A percentile compares a stretch with the other conserved stretches of the same genome.
Evolutionary conservation across 2,113 vertebrate genomes (phyloP).

Genomic region (Pan paniscus): DNA sequence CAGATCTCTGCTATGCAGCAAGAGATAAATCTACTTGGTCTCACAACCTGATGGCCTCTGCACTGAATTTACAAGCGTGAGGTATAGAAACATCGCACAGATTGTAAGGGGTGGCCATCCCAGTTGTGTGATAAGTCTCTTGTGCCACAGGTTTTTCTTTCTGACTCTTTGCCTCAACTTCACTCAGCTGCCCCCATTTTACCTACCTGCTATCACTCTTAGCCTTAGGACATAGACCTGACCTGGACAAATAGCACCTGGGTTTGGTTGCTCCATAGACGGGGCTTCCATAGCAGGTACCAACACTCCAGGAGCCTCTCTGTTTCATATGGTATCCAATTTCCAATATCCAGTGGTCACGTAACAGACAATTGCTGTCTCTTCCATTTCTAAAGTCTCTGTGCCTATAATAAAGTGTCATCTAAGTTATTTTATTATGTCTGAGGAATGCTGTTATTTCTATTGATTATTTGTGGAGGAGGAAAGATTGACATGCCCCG

Average conservation of each 20-base stretch:
- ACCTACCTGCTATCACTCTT: background rate
- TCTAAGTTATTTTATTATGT: slow-evolving; percentile 44
- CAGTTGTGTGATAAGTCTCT: background rate
- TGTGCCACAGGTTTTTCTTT: slow-evolving; percentile 12
- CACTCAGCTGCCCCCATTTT: background rate
- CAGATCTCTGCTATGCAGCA: background rate
- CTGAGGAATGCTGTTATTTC: slow-evolving; percentile 56
- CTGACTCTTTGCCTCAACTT: slow-evolving; percentile 2
- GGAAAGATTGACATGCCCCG: slow-evolving; percentile 43
- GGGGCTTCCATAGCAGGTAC: background rate
- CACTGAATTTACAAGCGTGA: background rate
- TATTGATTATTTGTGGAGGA: slow-evolving; percentile 57
- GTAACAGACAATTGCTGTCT: background rate
- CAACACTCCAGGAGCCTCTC: background rate
- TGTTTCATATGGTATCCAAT: slow-evolving; percentile 3
- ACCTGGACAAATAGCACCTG: background rate
- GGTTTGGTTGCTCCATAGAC: background rate
- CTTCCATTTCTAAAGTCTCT: slow-evolving; percentile 2
- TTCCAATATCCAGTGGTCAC: background rate
- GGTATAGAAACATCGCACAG: background rate
- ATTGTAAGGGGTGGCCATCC: background rate
- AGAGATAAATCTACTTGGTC: background rate
- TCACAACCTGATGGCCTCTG: background rate
- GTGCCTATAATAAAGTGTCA: background rate
- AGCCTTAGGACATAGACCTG: background rate